phyloP scores from a whole-genome alignment of 2,113 vertebrate genomes.

The Paradisaea rubra region DNA sequence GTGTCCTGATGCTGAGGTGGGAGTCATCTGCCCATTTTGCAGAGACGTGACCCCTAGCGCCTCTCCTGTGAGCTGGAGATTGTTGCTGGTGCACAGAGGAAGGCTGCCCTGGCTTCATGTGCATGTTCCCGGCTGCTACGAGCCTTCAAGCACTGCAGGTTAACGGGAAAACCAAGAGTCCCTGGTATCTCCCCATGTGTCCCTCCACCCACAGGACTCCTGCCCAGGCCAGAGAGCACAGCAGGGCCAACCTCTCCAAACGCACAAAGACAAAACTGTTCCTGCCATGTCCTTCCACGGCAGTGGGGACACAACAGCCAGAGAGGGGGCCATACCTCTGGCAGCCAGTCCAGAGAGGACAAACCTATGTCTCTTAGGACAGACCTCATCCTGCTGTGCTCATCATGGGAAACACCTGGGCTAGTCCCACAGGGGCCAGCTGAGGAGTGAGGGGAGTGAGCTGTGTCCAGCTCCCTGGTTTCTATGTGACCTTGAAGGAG shows the following conservation, averaged over 20 bases:
- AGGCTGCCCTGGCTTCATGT: neutral
- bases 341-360: neutral
- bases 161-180: neutral
- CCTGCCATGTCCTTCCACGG: neutral
- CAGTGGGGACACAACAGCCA: fast-evolving
- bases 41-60: neutral
- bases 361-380: neutral
- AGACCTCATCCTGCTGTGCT: neutral
- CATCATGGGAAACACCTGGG: neutral
- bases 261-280: neutral
- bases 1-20: no score
- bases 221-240: neutral
- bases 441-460: neutral
- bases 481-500: neutral
- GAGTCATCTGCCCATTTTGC: neutral
- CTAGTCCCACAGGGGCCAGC: neutral
- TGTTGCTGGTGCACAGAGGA: neutral
- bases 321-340: neutral
- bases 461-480: neutral
- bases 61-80: fast-evolving
- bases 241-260: neutral
- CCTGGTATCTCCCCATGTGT: neutral
- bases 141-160: neutral
- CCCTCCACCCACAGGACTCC: neutral
- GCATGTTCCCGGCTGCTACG: fast-evolving